Evolutionary conservation across 2,797 vertebrate genomes (phyloP), one percentile per base, ranked within the genome.

Genomic region (Sebastes cheni): DNA sequence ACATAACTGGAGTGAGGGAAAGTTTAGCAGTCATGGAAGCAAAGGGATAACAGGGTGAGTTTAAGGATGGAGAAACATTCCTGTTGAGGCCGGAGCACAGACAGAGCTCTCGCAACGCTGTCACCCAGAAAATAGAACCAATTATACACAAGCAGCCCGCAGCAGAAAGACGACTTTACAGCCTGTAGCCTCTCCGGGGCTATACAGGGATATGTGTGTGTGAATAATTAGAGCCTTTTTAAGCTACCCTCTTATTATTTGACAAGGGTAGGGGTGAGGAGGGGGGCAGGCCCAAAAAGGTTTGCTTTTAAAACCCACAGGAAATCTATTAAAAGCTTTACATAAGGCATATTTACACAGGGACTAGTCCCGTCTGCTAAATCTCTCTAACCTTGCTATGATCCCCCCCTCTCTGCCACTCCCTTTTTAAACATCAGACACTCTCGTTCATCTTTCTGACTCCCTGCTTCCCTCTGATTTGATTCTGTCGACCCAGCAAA

Each of bases 261-360:
- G 75, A 88, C 75, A 83, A 84, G 67, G 32, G 61, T 30, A 30
- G 42, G 32, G 60, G 58, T 32, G 67, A 70, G 72, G 64, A 72
- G 29, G 62, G 62, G 61, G 80, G 36, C 56, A 58, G 72, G 30
- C 46, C 4, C 56, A 72, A 76, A 71, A 85, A 42, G 79, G 83
- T 84, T 83, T 81, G 71, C 77, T 89, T 88, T 91, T 86, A 74
- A 90, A 87, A 79, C 88, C 84, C 87, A 82, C 72, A 88, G 89
- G 85, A 93, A 91, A 91, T 89, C 81, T 92, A 89, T 90, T 93
- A 91, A 91, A 90, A 90, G 90, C 89, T 90, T 93, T 87, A 86
- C 77, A 81, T 80, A 85, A 90, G 77, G 62, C 80, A 77, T 91
- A 88, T 91, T 92, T 92, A 91, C 84, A 85, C 91, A 79, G 67